These are phyloP conservation scores for Holotrichia oblita DNA, from an alignment of 1,140 invertebrate species.

Conservation along the genomic window DNA sequence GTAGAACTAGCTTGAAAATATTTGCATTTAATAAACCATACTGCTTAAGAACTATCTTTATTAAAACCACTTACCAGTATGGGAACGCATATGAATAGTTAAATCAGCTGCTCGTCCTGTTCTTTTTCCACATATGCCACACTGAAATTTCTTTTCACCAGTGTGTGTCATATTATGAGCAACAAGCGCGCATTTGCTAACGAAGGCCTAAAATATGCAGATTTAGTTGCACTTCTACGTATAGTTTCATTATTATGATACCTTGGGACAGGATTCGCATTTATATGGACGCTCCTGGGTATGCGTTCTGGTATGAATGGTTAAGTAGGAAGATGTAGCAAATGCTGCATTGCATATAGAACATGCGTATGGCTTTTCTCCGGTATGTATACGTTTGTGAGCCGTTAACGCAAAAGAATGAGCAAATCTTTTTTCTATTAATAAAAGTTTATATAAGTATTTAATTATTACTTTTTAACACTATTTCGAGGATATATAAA, in stretches of 20 bases:
- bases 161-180: constrained; percentile 59
- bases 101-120: constrained; percentile 54
- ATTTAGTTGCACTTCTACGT: background rate
- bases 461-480: too few species aligned
- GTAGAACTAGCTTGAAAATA: too few species aligned
- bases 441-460: background rate
- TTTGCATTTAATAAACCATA: too few species aligned
- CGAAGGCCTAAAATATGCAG: constrained; percentile 49
- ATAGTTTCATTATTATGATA: constrained; percentile 37
- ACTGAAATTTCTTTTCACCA: constrained; percentile 58
- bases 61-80: constrained; percentile 60
- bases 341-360: constrained; percentile 64
- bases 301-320: constrained; percentile 84
- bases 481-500: too few species aligned
- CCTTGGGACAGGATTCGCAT: constrained; percentile 53
- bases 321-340: constrained; percentile 80
- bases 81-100: constrained; percentile 64
- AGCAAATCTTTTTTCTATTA: constrained; percentile 53
- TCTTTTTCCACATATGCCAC: constrained; percentile 54
- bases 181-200: constrained; percentile 53
- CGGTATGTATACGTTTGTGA: constrained; percentile 70
- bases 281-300: constrained; percentile 58
- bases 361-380: constrained; percentile 70
- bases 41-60: too few species aligned
- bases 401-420: constrained; percentile 53